phyloP scores from a whole-genome alignment of 1,140 invertebrate genomes.

The Asobara japonica region DNA sequence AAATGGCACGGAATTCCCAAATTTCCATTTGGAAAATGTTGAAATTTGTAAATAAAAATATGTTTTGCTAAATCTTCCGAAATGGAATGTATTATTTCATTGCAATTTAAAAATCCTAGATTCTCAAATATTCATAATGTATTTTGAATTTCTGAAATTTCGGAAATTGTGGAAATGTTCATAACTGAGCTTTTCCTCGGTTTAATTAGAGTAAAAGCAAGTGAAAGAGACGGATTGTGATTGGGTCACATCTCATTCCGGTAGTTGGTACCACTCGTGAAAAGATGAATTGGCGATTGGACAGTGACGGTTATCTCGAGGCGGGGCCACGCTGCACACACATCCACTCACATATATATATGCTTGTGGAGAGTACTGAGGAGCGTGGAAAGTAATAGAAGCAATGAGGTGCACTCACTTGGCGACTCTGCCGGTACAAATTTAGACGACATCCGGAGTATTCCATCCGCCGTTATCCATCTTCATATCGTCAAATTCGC shows the following conservation, averaged over 20 bases:
- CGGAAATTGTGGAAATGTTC: too few species aligned
- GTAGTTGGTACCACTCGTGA: background rate
- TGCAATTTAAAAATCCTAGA: too few species aligned
- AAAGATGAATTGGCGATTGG: conserved; percentile 15
- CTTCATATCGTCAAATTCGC: conserved; percentile 14
- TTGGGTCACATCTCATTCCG: conserved; percentile 11
- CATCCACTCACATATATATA: background rate
- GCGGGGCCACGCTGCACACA: background rate
- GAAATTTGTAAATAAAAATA: too few species aligned
- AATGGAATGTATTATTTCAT: too few species aligned
- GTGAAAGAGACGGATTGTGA: conserved; percentile 20
- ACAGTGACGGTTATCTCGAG: conserved; percentile 11
- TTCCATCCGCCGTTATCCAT: conserved; percentile 14
- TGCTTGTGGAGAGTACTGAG: background rate
- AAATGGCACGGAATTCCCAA: too few species aligned
- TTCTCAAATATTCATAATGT: too few species aligned
- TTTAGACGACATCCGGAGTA: conserved; percentile 51
- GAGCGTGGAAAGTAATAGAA: background rate
- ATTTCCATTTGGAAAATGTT: too few species aligned
- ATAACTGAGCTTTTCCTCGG: background rate
- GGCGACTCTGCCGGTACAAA: conserved; percentile 39
- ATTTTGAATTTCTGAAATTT: too few species aligned
- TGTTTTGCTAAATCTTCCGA: too few species aligned
- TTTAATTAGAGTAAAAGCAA: background rate
- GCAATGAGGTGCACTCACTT: conserved; percentile 1